These are phyloP conservation scores for Sebastes aleutianus DNA, from an alignment of 2,797 vertebrate genomes.

Conservation along the genomic window DNA sequence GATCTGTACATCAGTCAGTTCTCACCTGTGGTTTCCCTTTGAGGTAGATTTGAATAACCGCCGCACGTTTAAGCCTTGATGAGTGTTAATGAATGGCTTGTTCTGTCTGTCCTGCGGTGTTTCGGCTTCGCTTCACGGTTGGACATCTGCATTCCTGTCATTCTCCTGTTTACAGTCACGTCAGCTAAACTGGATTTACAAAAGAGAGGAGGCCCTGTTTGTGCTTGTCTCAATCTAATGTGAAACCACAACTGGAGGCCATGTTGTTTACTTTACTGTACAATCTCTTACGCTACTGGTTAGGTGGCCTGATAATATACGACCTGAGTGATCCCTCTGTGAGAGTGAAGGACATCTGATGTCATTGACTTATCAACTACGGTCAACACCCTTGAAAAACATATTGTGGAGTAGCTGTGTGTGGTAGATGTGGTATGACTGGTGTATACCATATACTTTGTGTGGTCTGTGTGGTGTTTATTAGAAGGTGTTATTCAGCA, in stretches of 20 bases:
- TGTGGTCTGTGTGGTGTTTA: conserved; percentile 23
- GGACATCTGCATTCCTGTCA: conserved; percentile 67
- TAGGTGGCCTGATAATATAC: background rate
- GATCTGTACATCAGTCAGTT: background rate
- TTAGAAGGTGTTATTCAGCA: conserved; percentile 13
- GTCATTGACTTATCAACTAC: background rate
- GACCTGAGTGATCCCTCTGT: background rate
- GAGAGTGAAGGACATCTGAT: background rate
- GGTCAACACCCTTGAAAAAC: background rate
- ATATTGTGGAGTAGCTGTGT: background rate
- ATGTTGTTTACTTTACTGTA: background rate
- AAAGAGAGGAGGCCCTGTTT: conserved; percentile 60
- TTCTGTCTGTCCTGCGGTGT: background rate
- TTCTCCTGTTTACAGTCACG: conserved; percentile 52
- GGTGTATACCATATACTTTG: background rate
- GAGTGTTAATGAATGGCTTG: background rate
- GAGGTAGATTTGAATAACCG: background rate
- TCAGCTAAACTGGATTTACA: conserved; percentile 71
- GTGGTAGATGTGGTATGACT: background rate
- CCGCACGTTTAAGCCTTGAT: background rate
- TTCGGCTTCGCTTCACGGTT: conserved; percentile 16
- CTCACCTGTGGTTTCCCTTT: background rate
- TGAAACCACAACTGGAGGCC: conserved; percentile 22
- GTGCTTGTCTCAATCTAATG: conserved; percentile 14
- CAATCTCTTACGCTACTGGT: background rate